A percentile compares a stretch with the other conserved stretches of the same genome.
Conservation (phyloP, 2,113 vertebrate genomes). For the Etheostoma spectabile region DNA sequence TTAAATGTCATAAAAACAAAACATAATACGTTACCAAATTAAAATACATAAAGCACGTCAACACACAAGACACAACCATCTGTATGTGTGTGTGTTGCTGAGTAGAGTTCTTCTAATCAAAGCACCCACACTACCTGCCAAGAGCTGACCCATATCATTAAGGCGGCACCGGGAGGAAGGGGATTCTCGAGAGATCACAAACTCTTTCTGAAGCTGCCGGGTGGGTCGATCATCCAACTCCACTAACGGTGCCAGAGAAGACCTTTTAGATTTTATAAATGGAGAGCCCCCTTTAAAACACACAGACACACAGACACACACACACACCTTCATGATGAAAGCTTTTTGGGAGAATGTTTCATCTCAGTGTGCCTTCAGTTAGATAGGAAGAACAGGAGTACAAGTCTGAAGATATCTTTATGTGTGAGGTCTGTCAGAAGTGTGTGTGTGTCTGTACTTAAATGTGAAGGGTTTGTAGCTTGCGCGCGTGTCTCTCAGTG, state of each 20-base stretch:
- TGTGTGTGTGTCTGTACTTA: conserved; percentile 13
- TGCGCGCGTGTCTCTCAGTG: background rate
- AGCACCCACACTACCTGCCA: conserved; percentile 9
- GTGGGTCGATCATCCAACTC: conserved; percentile 43
- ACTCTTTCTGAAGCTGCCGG: conserved; percentile 50
- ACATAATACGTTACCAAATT: too few species aligned
- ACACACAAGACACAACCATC: too few species aligned
- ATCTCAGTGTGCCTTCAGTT: conserved; percentile 64
- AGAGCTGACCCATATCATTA: conserved; percentile 62
- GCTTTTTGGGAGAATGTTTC: conserved; percentile 60
- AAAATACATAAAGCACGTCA: too few species aligned
- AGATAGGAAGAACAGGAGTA: conserved; percentile 55
- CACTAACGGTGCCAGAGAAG: conserved; percentile 39
- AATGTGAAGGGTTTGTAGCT: conserved; percentile 17
- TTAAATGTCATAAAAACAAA: too few species aligned
- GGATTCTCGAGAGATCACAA: conserved; percentile 61
- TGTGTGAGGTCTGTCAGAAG: conserved; percentile 52
- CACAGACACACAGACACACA: conserved; percentile 24
- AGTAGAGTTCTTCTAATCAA: conserved; percentile 8
- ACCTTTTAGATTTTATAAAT: conserved; percentile 62
- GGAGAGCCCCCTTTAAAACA: conserved; percentile 28
- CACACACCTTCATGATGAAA: conserved; percentile 65
- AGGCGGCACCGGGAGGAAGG: conserved; percentile 39
- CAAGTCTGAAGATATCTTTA: conserved; percentile 60
- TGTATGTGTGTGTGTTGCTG: background rate